Evolutionary conservation across 1,140 invertebrate species (phyloP).

Genomic region (Heliconius eleuchia): DNA sequence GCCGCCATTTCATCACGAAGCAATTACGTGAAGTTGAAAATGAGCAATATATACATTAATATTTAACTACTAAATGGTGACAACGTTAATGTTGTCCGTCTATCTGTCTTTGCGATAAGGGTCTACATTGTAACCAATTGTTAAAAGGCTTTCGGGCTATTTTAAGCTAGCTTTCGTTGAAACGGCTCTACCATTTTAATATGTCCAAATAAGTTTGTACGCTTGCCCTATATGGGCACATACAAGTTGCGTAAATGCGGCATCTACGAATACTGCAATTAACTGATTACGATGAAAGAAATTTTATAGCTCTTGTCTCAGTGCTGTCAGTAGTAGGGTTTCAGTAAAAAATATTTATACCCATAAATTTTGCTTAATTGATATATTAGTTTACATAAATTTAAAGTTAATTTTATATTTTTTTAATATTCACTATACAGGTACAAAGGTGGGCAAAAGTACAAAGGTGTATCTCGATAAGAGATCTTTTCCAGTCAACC

Average conservation of each 20-base stretch:
- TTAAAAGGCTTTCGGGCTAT: constrained; percentile 41
- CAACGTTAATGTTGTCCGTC: constrained; percentile 54
- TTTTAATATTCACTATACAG: too few species aligned
- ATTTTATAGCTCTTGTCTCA: too few species aligned
- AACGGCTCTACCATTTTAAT: constrained; percentile 40
- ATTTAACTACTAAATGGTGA: constrained; percentile 43
- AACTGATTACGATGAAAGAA: not conserved
- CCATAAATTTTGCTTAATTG: too few species aligned
- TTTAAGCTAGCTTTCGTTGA: constrained; percentile 35
- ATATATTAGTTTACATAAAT: too few species aligned
- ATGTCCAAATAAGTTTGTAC: constrained; percentile 14
- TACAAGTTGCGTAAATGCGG: not conserved
- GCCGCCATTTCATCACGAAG: constrained; percentile 14
- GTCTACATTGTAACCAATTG: constrained; percentile 43
- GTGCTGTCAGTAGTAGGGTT: too few species aligned
- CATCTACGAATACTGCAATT: not conserved
- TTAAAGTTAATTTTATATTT: too few species aligned
- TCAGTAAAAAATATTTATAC: too few species aligned
- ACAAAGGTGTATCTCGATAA: too few species aligned
- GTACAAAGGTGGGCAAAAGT: too few species aligned
- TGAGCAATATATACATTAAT: constrained; percentile 31
- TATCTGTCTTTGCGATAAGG: constrained; percentile 54
- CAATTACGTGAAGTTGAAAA: constrained; percentile 40
- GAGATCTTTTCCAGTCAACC: too few species aligned
- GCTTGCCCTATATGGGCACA: not conserved